Base-by-base conservation (phyloP, 2,113 vertebrate genomes). In the Oryzias woworae region DNA sequence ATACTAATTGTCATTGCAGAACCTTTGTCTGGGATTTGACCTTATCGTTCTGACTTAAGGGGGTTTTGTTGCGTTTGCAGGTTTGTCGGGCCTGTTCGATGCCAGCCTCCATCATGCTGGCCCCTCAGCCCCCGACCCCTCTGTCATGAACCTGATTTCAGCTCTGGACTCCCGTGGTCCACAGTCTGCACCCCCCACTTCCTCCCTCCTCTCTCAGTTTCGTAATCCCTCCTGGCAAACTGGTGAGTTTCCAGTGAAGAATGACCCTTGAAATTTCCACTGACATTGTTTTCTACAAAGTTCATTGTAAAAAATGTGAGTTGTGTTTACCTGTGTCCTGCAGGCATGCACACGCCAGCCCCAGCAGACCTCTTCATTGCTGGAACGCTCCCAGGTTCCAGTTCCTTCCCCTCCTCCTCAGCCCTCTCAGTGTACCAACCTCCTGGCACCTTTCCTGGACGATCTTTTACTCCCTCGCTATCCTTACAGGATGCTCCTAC, bases 91-190 rank as follows among this genome's bases (percentile, higher is more conserved):
- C 62, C 91, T 96, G 54, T 95, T 96, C 66, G 95, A 96, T 80
- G 89, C 94, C 73, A 89, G 94, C 60, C 90, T 96, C 63, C 95
- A 96, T 79, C 95, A 94, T 60, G 85, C 93, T n/a, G 87, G 92
- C 69, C 90, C 92, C 16, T 90, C 92, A 3, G 93, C 92, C 59
- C 94, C 93, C 0, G 93, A 97, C 50, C 90, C 95, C 46, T 93
- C 95, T 2, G 95, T 96, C 87, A 95, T 95, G 94, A 96, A 96
- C 83, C 92, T 96, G 76, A 96, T 97, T 76, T 96, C 95, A 0
- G 95, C 95, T 53, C 92, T 97, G 77, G 95, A 97, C 86, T 95
- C 95, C 4, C 90, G 94, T 69, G 94, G 91, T 44, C 93, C 94
- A 10, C 95, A 95, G 81, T 92, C 94, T 2, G 89, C 93, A 20